A percentile compares a stretch with the other conserved stretches of the same genome.
Conservation (phyloP, 2,113 vertebrate species). For the Ciconia boyciana region DNA sequence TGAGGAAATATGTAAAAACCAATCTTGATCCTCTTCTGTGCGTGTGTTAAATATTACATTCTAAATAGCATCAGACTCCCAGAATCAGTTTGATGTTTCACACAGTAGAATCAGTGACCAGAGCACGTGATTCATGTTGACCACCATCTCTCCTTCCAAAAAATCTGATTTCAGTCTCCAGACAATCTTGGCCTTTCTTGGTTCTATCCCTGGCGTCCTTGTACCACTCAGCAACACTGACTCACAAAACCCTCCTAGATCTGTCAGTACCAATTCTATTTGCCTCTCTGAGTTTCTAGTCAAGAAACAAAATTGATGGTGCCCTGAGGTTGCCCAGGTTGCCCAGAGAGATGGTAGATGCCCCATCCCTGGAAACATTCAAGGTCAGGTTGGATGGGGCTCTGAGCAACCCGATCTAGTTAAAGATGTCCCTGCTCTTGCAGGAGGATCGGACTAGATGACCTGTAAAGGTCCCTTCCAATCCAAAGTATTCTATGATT, state of each 20-base stretch:
- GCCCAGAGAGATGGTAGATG: no score
- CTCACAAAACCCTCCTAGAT: neutral
- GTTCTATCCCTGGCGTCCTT: neutral
- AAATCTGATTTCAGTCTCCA: neutral
- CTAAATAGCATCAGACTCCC: neutral
- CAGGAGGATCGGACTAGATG: no score
- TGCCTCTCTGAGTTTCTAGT: neutral
- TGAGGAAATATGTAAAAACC: neutral
- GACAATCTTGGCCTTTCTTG: neutral
- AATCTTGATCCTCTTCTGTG: neutral
- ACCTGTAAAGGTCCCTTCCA: no score
- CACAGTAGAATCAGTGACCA: neutral
- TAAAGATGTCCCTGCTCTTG: no score
- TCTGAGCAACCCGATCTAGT: no score
- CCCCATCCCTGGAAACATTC: no score
- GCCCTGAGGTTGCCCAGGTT: no score
- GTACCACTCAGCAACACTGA: neutral
- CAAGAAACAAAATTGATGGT: neutral
- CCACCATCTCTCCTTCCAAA: neutral
- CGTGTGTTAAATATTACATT: neutral
- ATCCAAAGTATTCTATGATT: no score
- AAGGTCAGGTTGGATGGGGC: no score
- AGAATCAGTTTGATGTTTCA: neutral
- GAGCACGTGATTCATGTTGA: neutral
- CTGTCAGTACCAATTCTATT: neutral